Base-by-base conservation (phyloP, 2,113 vertebrate species). In the Cisticola juncidis region DNA sequence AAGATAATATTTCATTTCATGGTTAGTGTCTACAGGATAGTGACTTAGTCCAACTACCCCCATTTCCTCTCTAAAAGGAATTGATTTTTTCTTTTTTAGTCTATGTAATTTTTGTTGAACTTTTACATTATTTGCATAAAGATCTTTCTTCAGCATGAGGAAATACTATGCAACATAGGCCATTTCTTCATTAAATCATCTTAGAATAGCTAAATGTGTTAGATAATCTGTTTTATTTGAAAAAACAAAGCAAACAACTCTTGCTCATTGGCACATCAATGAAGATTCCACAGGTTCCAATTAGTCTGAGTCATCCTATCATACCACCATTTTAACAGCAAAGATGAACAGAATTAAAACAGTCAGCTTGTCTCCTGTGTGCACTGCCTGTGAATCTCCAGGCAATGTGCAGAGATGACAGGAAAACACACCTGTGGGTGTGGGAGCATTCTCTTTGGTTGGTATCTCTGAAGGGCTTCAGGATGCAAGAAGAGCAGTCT, bases 41-140 rank as follows among this genome's bases (percentile, higher is more conserved):
- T 9, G 2, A 47, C 36, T 56, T 54, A 33, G 6, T 8, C 9
- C 8, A 54, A 24, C 11, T 2, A 22, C 13, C 1, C 2, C 9
- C 10, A 38, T 35, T 66, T 22, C 4, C 3, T 23, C 38, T 50
- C 13, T 12, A n/a, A 57, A 33, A 77, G 11, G 6, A 92, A 42
- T 8, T 58, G 38, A 38, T 38, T 9, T 8, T 36, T 51, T 44
- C 76, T 77, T 68, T 81, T 40, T 54, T 1, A 13, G 8, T 29
- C 36, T 65, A 20, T 38, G 5, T 2, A 64, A 7, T 22, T 73
- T 79, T 81, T 65, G 4, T 51, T 65, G 21, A 61, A 7, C 16
- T 87, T 28, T 38, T 23, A 58, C 33, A 33, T 33, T 50, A 31
- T 42, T 81, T 90, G 2, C 3, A 50, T 68, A 45, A 76, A 61